Base-by-base conservation (phyloP, 2,888 invertebrate genomes). In the Drosophila atripex region DNA sequence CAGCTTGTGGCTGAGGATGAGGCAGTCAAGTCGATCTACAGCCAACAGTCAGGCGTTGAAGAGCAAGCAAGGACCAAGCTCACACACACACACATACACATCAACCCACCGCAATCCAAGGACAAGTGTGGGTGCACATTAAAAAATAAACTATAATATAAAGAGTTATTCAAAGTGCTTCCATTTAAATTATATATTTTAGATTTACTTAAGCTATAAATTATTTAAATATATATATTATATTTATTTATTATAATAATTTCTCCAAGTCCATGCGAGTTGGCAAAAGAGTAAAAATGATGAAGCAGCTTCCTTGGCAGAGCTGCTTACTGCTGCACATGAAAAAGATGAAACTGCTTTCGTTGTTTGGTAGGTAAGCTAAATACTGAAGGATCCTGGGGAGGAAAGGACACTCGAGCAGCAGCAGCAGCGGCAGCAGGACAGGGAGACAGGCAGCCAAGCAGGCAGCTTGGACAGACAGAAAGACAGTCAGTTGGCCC, bases 341-440 rank as follows among this genome's bases (percentile, higher is more conserved):
- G 66, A 82, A 78, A 80, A 80, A 80, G 84, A 83, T 86, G 78
- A 86, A 73, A 73, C 61, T 77, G 80, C 75, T 77, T 45, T 51
- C 43, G 66, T 68, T 78, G 65, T 63, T 52, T 71, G 50, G 54
- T 60, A 60, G 71, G 69, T 71, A 54, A 60, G 71, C 70, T 71
- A 71, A 70, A 71, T 70, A 61, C 70, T 71, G 54, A 54, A 65
- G 66, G 55, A 65, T 51, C 30, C 55, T 16, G 43, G 14, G 47
- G 14, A 41, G 47, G 12, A 8, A 14, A 23, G 60, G 21, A 47
- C 39, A 46, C 59, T 59, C 35, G 45, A 52, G 52, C 45, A 51
- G 50, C 58, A 23, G 46, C 47, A 43, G 23, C 38, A 56, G 23
- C 9, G 18, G 32, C 28, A 41, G 32, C 23, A 49, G 45, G 51